Conservation (phyloP, 2,113 vertebrate species). For the Aegypius monachus region DNA sequence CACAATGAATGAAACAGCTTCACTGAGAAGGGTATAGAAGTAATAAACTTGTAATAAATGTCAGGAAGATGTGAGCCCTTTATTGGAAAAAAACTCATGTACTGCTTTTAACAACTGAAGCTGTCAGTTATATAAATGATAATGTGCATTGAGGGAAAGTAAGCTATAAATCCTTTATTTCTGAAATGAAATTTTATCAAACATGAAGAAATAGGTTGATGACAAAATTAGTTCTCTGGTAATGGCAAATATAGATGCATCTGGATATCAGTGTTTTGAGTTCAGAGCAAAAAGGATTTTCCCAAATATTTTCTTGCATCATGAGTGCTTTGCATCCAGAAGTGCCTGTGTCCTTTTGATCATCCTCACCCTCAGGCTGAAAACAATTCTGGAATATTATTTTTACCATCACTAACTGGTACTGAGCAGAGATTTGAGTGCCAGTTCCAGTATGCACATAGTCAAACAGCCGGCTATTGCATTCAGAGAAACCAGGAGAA, state of each 20-base stretch:
- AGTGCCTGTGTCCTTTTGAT: background rate
- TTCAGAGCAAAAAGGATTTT: background rate
- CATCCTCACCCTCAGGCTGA: background rate
- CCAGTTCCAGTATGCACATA: accelerated
- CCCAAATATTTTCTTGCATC: background rate
- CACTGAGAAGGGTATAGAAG: background rate
- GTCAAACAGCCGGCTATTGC: background rate
- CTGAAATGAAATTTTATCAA: conserved; percentile 12
- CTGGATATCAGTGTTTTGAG: background rate
- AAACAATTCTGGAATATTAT: background rate
- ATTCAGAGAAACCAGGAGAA: background rate
- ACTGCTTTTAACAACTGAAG: conserved; percentile 25
- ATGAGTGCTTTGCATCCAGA: background rate
- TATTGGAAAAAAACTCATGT: conserved; percentile 20
- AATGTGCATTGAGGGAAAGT: conserved; percentile 25
- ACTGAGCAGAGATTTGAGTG: background rate
- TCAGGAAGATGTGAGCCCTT: conserved; percentile 30
- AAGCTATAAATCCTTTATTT: conserved; percentile 31
- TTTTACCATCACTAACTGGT: background rate
- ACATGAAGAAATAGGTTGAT: background rate
- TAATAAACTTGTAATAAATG: conserved; percentile 63
- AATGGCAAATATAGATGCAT: background rate
- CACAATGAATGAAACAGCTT: background rate
- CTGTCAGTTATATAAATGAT: conserved; percentile 42
- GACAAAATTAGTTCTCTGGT: conserved; percentile 17